phyloP scores from a whole-genome alignment of 2,888 invertebrate species.

The Druceiella hillmani region DNA sequence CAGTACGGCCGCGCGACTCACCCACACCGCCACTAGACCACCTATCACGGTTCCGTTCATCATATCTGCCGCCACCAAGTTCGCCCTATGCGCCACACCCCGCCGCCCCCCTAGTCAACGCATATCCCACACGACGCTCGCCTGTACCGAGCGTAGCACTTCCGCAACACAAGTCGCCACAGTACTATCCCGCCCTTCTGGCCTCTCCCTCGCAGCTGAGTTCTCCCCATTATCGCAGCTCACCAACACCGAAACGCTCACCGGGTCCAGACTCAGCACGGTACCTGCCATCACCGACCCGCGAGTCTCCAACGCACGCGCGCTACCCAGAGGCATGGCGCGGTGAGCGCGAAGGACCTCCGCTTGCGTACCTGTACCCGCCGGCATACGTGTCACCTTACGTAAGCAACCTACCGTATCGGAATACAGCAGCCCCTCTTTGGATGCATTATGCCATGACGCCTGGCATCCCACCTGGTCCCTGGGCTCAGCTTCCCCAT shows the following conservation, averaged over 20 bases:
- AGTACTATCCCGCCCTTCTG: constrained; percentile 15
- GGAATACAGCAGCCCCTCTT: constrained; percentile 33
- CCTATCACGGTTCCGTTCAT: constrained; percentile 39
- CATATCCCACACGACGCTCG: constrained; percentile 27
- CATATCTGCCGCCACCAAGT: constrained; percentile 40
- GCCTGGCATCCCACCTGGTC: constrained; percentile 44
- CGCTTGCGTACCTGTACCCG: constrained; percentile 28
- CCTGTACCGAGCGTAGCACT: constrained; percentile 13
- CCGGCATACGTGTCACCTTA: no score
- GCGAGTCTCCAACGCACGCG: no score
- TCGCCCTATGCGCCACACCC: constrained; percentile 32
- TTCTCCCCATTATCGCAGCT: constrained; percentile 14
- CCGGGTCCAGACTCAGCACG: constrained; percentile 7
- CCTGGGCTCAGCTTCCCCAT: constrained; percentile 50
- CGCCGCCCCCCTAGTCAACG: constrained; percentile 24
- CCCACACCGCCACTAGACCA: constrained; percentile 34
- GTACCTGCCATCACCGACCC: constrained; percentile 15
- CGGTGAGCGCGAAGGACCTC: constrained; percentile 31
- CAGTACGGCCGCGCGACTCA: constrained; percentile 32
- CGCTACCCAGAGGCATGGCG: constrained; percentile 35
- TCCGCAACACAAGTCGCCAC: constrained; percentile 11
- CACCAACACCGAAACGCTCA: constrained; percentile 21
- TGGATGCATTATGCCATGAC: constrained; percentile 46
- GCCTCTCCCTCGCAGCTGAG: constrained; percentile 14
- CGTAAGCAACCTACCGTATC: no score